A percentile compares a stretch with the other conserved stretches of the same genome.
These are phyloP conservation scores for Erinaceus europaeus DNA, from an alignment of 2,113 vertebrate species.

Conservation along the genomic window DNA sequence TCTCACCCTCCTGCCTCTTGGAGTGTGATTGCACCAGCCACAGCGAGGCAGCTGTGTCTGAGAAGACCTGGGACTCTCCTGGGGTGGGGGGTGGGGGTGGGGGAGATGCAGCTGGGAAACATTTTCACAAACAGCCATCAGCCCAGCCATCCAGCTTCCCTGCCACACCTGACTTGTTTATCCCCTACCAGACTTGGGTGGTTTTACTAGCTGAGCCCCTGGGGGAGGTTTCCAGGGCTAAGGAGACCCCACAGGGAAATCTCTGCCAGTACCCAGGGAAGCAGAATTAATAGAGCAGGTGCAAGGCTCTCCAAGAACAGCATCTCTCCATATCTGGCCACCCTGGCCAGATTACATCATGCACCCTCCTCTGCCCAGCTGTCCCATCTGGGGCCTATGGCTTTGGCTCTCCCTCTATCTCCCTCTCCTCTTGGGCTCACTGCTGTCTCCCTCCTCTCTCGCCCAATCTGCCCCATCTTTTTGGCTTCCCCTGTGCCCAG, in stretches of 20 bases:
- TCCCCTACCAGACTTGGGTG: background rate
- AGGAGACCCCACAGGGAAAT: conserved; percentile 48
- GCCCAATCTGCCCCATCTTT: conserved; percentile 53
- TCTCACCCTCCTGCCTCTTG: background rate
- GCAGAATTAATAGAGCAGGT: conserved; percentile 53
- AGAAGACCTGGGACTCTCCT: background rate
- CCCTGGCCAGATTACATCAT: conserved; percentile 8
- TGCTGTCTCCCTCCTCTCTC: background rate
- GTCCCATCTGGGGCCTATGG: conserved; percentile 33
- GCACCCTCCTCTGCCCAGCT: background rate
- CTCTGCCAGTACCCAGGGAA: background rate
- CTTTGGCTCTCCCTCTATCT: background rate
- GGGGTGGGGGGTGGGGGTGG: too few relatives aligned
- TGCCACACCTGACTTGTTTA: background rate
- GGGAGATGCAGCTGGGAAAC: background rate
- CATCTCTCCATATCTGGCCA: background rate
- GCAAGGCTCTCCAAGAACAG: conserved; percentile 2
- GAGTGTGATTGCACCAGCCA: background rate
- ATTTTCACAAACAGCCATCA: conserved; percentile 30
- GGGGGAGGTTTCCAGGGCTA: conserved; percentile 30
- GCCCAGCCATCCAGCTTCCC: accelerated
- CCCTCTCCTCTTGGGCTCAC: conserved; percentile 3
- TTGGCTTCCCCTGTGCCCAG: conserved; percentile 44
- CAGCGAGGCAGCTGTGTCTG: background rate
- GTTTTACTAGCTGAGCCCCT: background rate